phyloP scores from a whole-genome alignment of 2,113 vertebrate genomes.

The Meleagris gallopavo region DNA sequence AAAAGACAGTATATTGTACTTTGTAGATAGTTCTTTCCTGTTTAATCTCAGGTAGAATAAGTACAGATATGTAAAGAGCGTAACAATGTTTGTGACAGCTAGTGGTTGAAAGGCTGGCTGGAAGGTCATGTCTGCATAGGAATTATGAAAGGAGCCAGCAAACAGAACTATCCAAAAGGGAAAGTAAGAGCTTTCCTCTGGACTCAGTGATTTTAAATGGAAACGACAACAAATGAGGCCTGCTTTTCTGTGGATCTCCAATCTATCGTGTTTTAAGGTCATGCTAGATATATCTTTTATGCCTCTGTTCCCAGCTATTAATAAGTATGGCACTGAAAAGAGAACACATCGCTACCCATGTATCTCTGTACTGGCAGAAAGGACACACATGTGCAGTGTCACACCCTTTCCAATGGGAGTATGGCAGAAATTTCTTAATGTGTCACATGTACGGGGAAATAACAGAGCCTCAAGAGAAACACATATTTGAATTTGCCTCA shows the following conservation, averaged over 20 bases:
- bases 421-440: neutral
- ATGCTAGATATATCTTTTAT: neutral
- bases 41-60: neutral
- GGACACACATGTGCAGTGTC: rapidly evolving
- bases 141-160: neutral
- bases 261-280: neutral
- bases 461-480: neutral
- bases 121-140: neutral
- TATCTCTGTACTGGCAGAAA: neutral
- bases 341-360: neutral
- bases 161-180: neutral
- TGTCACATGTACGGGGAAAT: neutral
- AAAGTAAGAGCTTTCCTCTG: neutral
- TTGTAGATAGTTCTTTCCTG: neutral
- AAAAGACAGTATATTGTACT: neutral
- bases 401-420: neutral
- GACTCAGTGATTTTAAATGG: neutral
- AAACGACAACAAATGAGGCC: neutral
- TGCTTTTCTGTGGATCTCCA: neutral
- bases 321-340: neutral
- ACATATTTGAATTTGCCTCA: neutral
- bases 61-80: neutral
- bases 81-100: neutral
- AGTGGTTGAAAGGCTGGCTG: neutral
- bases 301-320: neutral